These are phyloP conservation scores for Drosophila phalerata DNA, from an alignment of 2,888 invertebrate genomes.

Conservation along the genomic window DNA sequence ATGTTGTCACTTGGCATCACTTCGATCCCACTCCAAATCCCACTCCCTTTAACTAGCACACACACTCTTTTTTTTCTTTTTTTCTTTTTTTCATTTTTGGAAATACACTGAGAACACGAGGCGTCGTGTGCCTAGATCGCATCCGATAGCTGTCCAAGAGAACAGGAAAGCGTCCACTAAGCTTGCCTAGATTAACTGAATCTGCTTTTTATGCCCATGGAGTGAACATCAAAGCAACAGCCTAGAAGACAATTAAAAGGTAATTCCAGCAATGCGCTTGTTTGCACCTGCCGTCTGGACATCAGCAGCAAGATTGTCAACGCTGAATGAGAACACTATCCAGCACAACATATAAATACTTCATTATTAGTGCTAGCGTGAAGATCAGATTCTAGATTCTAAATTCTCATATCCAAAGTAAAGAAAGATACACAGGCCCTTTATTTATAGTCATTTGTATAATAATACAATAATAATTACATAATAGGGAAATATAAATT, in stretches of 20 bases:
- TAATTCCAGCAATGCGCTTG: slow-evolving; percentile 68
- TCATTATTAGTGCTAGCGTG: background rate
- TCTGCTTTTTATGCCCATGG: slow-evolving; percentile 40
- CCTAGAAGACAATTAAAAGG: slow-evolving; percentile 63
- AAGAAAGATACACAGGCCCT: background rate
- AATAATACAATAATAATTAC: too few relatives aligned
- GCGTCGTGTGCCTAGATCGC: slow-evolving; percentile 35
- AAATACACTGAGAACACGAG: background rate
- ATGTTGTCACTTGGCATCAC: slow-evolving; percentile 53
- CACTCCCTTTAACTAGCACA: background rate
- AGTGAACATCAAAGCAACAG: slow-evolving; percentile 52
- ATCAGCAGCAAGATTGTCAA: slow-evolving; percentile 62
- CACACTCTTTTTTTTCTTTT: too few relatives aligned
- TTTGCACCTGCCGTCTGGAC: slow-evolving; percentile 71
- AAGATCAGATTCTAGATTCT: background rate
- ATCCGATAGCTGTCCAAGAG: slow-evolving; percentile 34
- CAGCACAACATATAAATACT: background rate
- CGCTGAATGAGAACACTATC: slow-evolving; percentile 36
- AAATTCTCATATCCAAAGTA: background rate
- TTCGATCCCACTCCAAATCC: slow-evolving; percentile 15
- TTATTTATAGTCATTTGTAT: background rate
- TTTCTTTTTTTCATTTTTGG: slow-evolving; percentile 27
- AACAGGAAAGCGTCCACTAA: slow-evolving; percentile 41
- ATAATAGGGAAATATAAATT: too few relatives aligned
- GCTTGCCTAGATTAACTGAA: slow-evolving; percentile 55